Evolutionary conservation across 2,888 invertebrate genomes (phyloP), one percentile per base, ranked within the genome.

Genomic region (Andrena chrysosceles): DNA sequence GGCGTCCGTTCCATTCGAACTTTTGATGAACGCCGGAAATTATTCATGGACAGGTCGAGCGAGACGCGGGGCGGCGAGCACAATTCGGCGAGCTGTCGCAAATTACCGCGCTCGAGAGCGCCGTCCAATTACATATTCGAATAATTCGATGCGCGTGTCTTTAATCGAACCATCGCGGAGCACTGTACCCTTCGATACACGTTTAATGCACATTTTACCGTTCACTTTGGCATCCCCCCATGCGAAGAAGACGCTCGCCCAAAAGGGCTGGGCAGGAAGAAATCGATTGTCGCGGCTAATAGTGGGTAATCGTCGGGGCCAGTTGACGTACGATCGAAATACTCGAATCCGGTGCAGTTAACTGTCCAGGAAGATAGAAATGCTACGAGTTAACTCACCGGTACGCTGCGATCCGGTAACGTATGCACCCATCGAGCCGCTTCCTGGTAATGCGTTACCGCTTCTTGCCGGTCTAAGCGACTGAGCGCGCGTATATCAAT

Each of bases 381-480:
- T 49, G 69, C 68, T 16, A 70, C 83, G 81, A 83, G 86, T 87
- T 88, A 89, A 85, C 86, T 82, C 83, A 81, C 80, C 83, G 84
- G 77, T 84, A 88, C 84, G 77, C 84, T 75, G 83, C 81, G 84
- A 89, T 84, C 85, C 86, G 75, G 87, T 88, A 91, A 91, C 89
- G 87, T 91, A 91, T 91, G 89, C 91, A 86, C 77, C 90, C 86
- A 91, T 91, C 90, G 86, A 73, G 81, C 78, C 77, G 85, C 84
- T 92, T 92, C 90, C 92, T 87, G 84, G 86, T 89, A 89, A 91
- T 91, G 89, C 89, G 85, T 91, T 91, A 90, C 89, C 79, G 81
- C 86, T 91, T 90, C 90, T 89, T 87, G 87, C 85, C 81, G 82
- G 77, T 78, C 68, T 59, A 70, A 72, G 63, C 52, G n/a, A 26